Base-by-base conservation (phyloP, 2,888 invertebrate genomes). In the Scaptomyza flava region DNA sequence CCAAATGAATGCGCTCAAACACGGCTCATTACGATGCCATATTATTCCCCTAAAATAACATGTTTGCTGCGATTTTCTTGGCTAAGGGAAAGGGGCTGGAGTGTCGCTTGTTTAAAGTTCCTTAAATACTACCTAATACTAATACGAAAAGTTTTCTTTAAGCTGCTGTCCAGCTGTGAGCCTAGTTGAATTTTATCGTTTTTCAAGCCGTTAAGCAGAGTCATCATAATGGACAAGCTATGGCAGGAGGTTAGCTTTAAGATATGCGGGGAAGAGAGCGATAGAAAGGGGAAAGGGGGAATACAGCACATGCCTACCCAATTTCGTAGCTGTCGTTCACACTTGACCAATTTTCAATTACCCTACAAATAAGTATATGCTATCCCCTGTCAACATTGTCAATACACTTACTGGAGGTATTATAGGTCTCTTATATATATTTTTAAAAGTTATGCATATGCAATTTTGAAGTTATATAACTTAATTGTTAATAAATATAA, bases 271-370 rank as follows among this genome's bases (percentile, higher is more conserved):
- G 8, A 20, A 9, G 20, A 34, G 43, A 31, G 58, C n/a, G 6
- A 9, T 9, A 3, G 30, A 20, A 4, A 7, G 58, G 27, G 17
- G 33, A 17, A 9, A 27, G 6, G 20, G 41, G 41, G 34, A 31
- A 8, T 43, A 4, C 27, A 45, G 54, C 52, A 57, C 60, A 65
- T 74, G 42, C 58, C 50, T 45, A 59, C 64, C 56, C 62, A 62
- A 48, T 58, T 52, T 61, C 62, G 27, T 27, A 60, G 48, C 51
- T 61, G 61, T 59, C 56, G 59, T 85, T 85, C 62, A 82, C 85
- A 85, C 81, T 85, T 82, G 85, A 85, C 85, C 81, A 81, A 74
- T 67, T 85, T 85, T 87, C 85, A 82, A 86, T 87, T 85, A 81
- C 87, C 82, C 80, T 78, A 66, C 66, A 48, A 56, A 54, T 33